A percentile compares a stretch with the other conserved stretches of the same genome.
Conservation (phyloP, 2,113 vertebrate species). For the Cinclus cinclus region DNA sequence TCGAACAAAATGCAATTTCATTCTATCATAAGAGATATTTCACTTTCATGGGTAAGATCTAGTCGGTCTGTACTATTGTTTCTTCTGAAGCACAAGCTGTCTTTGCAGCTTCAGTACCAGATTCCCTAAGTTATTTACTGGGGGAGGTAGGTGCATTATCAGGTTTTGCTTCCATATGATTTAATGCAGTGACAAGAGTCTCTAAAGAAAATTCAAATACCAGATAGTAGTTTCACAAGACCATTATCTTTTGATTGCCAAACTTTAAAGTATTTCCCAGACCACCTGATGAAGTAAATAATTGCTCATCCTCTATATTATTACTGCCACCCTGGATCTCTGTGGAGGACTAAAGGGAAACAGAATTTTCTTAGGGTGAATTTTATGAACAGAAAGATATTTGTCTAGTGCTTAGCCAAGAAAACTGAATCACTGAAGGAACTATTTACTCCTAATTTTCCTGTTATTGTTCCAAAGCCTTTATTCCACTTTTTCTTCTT, state of each 20-base stretch:
- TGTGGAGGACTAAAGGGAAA: slow-evolving; percentile 60
- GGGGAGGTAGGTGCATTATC: slow-evolving; percentile 11
- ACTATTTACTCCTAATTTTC: slow-evolving; percentile 50
- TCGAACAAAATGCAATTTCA: neutral
- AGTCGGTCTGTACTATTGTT: neutral
- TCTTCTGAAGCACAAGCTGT: neutral
- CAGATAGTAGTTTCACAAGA: slow-evolving; percentile 46
- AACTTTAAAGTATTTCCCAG: slow-evolving; percentile 66
- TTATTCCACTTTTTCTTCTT: neutral
- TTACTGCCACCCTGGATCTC: slow-evolving; percentile 58
- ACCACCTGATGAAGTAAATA: slow-evolving; percentile 64
- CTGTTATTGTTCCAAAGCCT: slow-evolving; percentile 35
- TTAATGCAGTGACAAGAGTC: slow-evolving; percentile 45
- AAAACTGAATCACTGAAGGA: slow-evolving; percentile 39
- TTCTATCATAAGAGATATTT: neutral
- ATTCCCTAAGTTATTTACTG: slow-evolving; percentile 29
- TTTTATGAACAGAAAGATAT: slow-evolving; percentile 61
- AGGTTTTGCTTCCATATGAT: slow-evolving; percentile 54
- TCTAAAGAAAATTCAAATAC: slow-evolving; percentile 60
- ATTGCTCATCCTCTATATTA: slow-evolving; percentile 61
- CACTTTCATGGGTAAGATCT: neutral
- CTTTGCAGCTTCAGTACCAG: neutral
- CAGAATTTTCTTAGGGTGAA: slow-evolving; percentile 59
- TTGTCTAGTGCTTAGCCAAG: slow-evolving; percentile 54
- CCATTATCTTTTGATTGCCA: slow-evolving; percentile 66